Conservation (phyloP, 1,140 invertebrate species). For the Neodiprion virginianus region DNA sequence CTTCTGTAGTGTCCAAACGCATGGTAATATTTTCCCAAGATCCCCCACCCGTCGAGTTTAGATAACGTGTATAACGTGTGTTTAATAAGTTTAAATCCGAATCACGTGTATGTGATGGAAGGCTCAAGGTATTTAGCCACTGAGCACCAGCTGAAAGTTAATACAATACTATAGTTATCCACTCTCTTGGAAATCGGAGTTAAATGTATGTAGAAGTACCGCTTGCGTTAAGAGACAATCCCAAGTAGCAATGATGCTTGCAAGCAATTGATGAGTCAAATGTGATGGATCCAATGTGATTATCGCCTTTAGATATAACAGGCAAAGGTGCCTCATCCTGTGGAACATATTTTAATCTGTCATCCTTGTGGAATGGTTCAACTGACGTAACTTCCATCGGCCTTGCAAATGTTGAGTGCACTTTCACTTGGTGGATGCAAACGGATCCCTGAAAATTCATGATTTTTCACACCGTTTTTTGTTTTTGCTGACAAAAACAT, state of each 20-base stretch:
- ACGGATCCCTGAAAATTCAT: conserved; percentile 74
- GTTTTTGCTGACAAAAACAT: not conserved
- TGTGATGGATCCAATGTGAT: conserved; percentile 62
- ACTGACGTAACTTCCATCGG: conserved; percentile 70
- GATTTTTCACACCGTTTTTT: conserved; percentile 11
- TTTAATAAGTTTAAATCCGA: conserved; percentile 69
- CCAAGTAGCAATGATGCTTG: conserved; percentile 78
- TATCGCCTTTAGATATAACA: conserved; percentile 59
- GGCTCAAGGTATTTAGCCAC: conserved; percentile 74
- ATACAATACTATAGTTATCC: conserved; percentile 16
- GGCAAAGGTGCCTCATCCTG: conserved; percentile 48
- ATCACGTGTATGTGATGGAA: conserved; percentile 69
- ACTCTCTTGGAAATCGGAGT: conserved; percentile 16
- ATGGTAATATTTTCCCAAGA: conserved; percentile 75
- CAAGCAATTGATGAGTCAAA: conserved; percentile 77
- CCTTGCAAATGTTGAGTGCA: conserved; percentile 77
- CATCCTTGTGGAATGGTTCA: conserved; percentile 60
- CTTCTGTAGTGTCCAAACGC: conserved; percentile 78
- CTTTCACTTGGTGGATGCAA: conserved; percentile 73
- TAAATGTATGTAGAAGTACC: conserved; percentile 54
- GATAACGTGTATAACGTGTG: conserved; percentile 64
- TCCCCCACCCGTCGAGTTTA: conserved; percentile 60
- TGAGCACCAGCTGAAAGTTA: conserved; percentile 64
- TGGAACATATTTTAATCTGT: conserved; percentile 59
- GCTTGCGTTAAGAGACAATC: conserved; percentile 66